A percentile compares a stretch with the other conserved stretches of the same genome.
phyloP scores from a whole-genome alignment of 2,888 invertebrate species.

The Beris chalybata region DNA sequence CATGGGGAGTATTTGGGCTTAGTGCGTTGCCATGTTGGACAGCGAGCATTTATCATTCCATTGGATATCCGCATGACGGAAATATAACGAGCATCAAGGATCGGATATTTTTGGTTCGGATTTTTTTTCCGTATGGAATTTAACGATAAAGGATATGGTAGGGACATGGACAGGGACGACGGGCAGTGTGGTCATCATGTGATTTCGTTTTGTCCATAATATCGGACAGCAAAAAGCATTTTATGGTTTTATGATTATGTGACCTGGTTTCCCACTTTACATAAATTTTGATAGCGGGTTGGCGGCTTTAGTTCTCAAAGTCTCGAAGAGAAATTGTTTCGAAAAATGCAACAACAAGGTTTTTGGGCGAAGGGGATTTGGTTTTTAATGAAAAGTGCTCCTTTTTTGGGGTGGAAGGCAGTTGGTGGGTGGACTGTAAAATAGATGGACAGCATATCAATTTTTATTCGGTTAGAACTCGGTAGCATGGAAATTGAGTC shows the following conservation, averaged over 20 bases:
- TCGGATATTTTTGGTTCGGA: background rate
- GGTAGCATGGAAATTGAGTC: too few relatives aligned
- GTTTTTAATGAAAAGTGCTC: too few relatives aligned
- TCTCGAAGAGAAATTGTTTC: too few relatives aligned
- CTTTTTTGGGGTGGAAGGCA: too few relatives aligned
- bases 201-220: conserved; percentile 8
- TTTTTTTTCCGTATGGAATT: too few relatives aligned
- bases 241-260: conserved; percentile 38
- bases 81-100: background rate
- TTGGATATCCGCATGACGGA: conserved; percentile 20
- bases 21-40: conserved; percentile 7
- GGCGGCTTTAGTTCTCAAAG: too few relatives aligned
- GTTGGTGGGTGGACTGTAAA: too few relatives aligned
- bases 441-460: too few relatives aligned
- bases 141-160: too few relatives aligned
- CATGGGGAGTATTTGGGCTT: background rate
- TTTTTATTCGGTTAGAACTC: too few relatives aligned
- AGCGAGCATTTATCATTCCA: conserved; percentile 32
- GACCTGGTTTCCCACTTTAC: conserved; percentile 36
- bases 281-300: conserved; percentile 20
- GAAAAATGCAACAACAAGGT: too few relatives aligned
- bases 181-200: background rate
- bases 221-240: conserved; percentile 10
- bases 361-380: too few relatives aligned
- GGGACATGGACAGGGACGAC: background rate